Evolutionary conservation across 2,888 invertebrate genomes (phyloP), one percentile per base, ranked within the genome.

Genomic region (Drosophila prolongata): DNA sequence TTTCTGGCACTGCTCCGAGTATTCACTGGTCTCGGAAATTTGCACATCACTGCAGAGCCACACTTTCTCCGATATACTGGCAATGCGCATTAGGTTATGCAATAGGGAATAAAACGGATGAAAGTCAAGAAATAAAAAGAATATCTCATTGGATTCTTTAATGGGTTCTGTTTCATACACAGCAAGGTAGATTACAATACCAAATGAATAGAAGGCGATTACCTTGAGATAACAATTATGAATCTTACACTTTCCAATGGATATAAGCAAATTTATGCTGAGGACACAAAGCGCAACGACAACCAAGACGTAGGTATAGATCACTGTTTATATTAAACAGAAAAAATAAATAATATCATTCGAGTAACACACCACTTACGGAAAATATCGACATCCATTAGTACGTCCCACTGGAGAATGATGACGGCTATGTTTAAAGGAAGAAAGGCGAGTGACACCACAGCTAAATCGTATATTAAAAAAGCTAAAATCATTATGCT

Each of bases 11-110:
- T 66, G 54, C 8, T 84, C 87, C 50, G 77, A 24, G 6, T 60
- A 14, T 0, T 73, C 69, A 47, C 87, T 82, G 5, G 64, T 76
- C 9, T 75, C 50, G 38, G 53, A 71, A 6, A 73, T 79, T 16
- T 79, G 57, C 1, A 6, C 1, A 53, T 87, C 82, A 0, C 6
- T 8, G 46, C 82, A 83, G 0, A 64, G 9, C 1, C 47, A 34
- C 1, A 1, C 1, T 0, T 30, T 30, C 9, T 74, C 62, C 6
- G 58, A 14, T 3, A 34, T 3, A 0, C 47, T n/a, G 2, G 47
- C 27, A 1, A 60, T 19, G 1, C 14, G 10, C 30, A 79, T 43
- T 1, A 87, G 19, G 13, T 67, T 70, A 0, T 56, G 30, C 1
- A 66, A 6, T 1, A 83, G 19, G 3, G 72, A 47, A 44, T 55